Conservation (phyloP, 2,113 vertebrate genomes). For the human (Homo sapiens) region GRCh38 chr2:200959501-200960000, state of each 20-base stretch:
- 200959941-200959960: too few relatives aligned
- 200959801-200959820: too few relatives aligned
- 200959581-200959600: not conserved
- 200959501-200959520: not conserved
- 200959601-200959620: not conserved
- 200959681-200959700: not conserved
- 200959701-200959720: not conserved
- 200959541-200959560: not conserved
- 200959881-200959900: too few relatives aligned
- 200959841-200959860: too few relatives aligned
- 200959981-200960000: too few relatives aligned
- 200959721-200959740: conserved; percentile 11
- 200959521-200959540: not conserved
- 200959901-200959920: too few relatives aligned
- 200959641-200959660: not conserved
- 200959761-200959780: not conserved
- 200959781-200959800: not conserved
- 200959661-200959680: not conserved
- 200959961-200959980: too few relatives aligned
- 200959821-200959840: too few relatives aligned
- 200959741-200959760: not conserved
- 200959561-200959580: not conserved
- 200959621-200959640: not conserved
- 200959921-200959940: too few relatives aligned
- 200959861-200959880: too few relatives aligned